Conservation (phyloP, 2,888 invertebrate species). For the Heliconius ethilla region DNA sequence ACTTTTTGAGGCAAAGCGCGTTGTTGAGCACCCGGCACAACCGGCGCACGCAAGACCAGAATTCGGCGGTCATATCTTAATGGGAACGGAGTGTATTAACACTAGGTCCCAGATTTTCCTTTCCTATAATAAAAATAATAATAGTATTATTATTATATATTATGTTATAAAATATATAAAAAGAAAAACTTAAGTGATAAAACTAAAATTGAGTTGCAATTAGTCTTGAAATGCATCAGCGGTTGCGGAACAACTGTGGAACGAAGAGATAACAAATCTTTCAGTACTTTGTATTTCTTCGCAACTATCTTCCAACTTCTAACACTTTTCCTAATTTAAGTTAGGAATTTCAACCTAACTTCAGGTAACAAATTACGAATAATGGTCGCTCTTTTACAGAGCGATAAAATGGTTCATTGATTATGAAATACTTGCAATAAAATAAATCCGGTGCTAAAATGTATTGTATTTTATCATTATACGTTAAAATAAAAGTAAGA, state of each 20-base stretch:
- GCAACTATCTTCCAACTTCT: conserved; percentile 11
- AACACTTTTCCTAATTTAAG: conserved; percentile 21
- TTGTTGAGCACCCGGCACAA: too few relatives aligned
- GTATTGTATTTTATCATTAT: neutral
- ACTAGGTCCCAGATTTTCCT: too few relatives aligned
- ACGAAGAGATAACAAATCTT: conserved; percentile 17
- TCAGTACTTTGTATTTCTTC: conserved; percentile 19
- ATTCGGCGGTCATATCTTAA: too few relatives aligned
- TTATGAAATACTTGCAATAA: neutral
- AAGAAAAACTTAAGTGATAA: neutral
- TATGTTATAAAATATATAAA: neutral
- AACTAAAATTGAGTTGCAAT: neutral
- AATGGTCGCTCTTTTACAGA: neutral
- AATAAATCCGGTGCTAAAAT: neutral
- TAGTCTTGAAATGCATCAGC: conserved; percentile 2
- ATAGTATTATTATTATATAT: too few relatives aligned
- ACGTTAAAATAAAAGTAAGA: neutral
- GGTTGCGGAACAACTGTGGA: neutral
- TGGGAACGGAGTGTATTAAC: neutral
- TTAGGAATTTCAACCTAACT: conserved; percentile 6
- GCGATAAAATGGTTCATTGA: neutral
- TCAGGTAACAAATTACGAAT: conserved; percentile 8
- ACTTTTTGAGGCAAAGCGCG: too few relatives aligned
- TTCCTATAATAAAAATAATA: too few relatives aligned
- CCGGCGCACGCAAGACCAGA: too few relatives aligned